Percentiles rank a stretch among this genome's conserved stretches.
Conservation (phyloP, 1,140 invertebrate species). For the Drosophila repletoides region DNA sequence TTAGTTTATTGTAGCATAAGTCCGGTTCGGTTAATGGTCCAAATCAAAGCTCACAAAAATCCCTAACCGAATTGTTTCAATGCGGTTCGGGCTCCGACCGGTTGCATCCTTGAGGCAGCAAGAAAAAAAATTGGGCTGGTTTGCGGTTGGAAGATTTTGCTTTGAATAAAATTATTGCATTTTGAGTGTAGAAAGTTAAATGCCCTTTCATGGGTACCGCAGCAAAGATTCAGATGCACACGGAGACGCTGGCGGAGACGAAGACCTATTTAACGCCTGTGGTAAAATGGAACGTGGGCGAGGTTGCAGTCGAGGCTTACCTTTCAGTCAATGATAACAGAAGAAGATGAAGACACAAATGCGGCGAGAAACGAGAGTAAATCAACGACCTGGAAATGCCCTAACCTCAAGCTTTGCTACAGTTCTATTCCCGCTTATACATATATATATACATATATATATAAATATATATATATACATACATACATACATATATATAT, state of each 20-base stretch:
- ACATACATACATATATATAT: not conserved
- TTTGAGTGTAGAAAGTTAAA: slow-evolving; percentile 1
- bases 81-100: too few species aligned
- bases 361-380: not conserved
- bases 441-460: not conserved
- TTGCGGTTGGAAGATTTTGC: too few species aligned
- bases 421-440: too few species aligned
- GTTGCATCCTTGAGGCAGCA: too few species aligned
- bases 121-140: too few species aligned
- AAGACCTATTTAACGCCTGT: slow-evolving; percentile 33
- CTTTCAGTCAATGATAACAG: slow-evolving; percentile 7
- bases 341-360: not conserved
- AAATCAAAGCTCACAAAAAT: too few species aligned
- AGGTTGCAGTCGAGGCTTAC: not conserved
- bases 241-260: not conserved
- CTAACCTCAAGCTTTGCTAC: not conserved
- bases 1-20: too few species aligned
- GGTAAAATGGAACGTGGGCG: slow-evolving; percentile 28
- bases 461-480: not conserved
- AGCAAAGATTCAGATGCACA: slow-evolving; percentile 3
- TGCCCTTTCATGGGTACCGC: slow-evolving; percentile 9
- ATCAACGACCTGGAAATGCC: slow-evolving; percentile 7
- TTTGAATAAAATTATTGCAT: not conserved
- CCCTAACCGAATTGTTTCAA: too few species aligned
- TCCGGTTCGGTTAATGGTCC: too few species aligned